Evolutionary conservation across 2,888 invertebrate genomes (phyloP), one percentile per base, ranked within the genome.

Genomic region (Cetonia aurata): DNA sequence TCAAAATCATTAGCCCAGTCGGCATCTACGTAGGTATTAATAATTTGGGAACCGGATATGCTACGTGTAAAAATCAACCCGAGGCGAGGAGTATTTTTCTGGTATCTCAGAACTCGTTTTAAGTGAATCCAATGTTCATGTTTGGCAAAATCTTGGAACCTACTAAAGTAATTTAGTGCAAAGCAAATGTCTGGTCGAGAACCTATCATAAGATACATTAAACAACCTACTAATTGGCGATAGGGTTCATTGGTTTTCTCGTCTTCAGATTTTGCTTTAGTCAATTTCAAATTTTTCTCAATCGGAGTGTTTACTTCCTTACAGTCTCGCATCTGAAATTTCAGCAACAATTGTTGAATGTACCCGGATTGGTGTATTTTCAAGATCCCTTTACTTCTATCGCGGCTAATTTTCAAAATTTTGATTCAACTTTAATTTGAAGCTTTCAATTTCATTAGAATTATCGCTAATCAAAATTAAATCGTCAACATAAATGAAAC

Each of bases 381-480:
- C 8, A 48, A 15, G 48, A 48, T 48, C 48, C 48, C 48, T 17
- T 48, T 48, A 48, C 15, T 48, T 48, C 48, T 48, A 48, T 48
- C 48, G 48, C 48, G 48, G 13, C 15, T 8, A 48, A 48, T 25
- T 25, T 25, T 25, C 25, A 25, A 25, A 25, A 25, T 25, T 25
- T 25, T 25, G 1, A 4, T 25, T 25, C 25, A 25, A 25, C 3
- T 25, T 25, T 48, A 48, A 48, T 48, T 48, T 48, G 15, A 48
- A 48, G 15, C 15, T 48, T 48, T 15, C 2, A 48, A 48, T 48
- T 48, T 48, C 13, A 48, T 48, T 17, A 48, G 15, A 13, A 8
- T 13, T 48, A 48, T 48, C 48, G 15, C 48, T 48, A 13, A 48
- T 48, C 48, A 48, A 48, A 48, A 48, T 48, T 13, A 48, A 48